Conservation (phyloP, 2,113 vertebrate species). For the Carassius gibelio region DNA sequence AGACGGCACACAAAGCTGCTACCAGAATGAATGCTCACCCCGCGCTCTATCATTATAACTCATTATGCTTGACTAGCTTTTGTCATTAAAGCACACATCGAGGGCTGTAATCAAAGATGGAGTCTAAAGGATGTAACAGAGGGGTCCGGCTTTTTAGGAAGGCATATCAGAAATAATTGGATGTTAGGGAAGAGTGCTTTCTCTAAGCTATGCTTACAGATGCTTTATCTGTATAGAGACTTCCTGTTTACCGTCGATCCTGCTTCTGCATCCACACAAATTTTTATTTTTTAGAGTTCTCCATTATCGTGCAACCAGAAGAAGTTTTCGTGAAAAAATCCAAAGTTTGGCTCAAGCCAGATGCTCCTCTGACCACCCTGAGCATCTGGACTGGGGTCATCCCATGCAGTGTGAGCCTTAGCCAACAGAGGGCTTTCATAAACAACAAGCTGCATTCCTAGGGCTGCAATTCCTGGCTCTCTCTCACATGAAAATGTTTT, state of each 20-base stretch:
- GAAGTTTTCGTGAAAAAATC: constrained; percentile 23
- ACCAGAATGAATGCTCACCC: constrained; percentile 17
- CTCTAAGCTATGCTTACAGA: constrained; percentile 40
- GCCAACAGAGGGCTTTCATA: constrained; percentile 33
- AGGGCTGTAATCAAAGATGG: constrained; percentile 56
- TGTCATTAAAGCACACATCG: constrained; percentile 58
- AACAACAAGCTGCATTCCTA: constrained; percentile 18
- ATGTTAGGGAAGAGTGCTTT: constrained; percentile 29
- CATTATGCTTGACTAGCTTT: constrained; percentile 60
- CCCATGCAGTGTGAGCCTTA: constrained; percentile 34
- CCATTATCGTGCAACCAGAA: background rate
- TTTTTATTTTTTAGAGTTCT: background rate
- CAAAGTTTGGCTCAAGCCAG: constrained; percentile 20
- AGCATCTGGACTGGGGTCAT: constrained; percentile 40
- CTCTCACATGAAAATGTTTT: constrained; percentile 27
- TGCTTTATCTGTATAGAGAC: constrained; percentile 9
- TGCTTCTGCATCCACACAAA: constrained; percentile 10
- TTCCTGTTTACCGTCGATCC: constrained; percentile 20
- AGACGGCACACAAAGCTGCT: constrained; percentile 38
- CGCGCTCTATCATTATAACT: constrained; percentile 60
- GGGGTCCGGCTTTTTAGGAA: constrained; percentile 23
- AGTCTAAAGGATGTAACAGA: constrained; percentile 43
- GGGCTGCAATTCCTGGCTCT: background rate
- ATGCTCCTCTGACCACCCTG: constrained; percentile 35
- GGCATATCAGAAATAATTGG: constrained; percentile 54